Base-by-base conservation (phyloP, 2,888 invertebrate species). In the Venusia cambrica region DNA sequence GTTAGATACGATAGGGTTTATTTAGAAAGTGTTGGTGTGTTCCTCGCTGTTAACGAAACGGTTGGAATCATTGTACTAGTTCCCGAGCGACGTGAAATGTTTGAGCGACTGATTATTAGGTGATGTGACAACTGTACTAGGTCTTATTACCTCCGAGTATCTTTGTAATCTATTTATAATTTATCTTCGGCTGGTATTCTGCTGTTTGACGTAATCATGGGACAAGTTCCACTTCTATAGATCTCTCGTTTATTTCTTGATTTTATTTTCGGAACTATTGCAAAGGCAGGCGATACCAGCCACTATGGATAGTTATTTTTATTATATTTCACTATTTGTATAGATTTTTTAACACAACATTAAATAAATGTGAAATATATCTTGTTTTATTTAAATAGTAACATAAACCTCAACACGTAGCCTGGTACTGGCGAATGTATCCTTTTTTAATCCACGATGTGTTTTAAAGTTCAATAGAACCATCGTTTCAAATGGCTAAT, bases 131-230 rank as follows among this genome's bases (percentile, higher is more conserved):
- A 70, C 71, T 67, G 74, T 71, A 73, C 68, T 78, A 75, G 78
- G 75, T 84, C 75, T 76, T 79, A 83, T 84, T 85, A 87, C 87
- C 87, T 87, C 87, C 85, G 87, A 85, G 84, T 87, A 85, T 85
- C 85, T 77, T 84, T 84, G 79, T 74, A 80, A 75, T 67, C 48
- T 81, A 77, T 73, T 73, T 74, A 81, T 78, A 80, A 74, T 80
- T 73, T 61, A 54, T 60, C 53, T 54, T 47, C 56, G 56, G 56
- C 68, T 67, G 65, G 62, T 72, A 54, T 68, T 72, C 62, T 72
- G 68, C 67, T 68, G 61, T 41, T 51, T 49, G 53, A 10, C 12
- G 38, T 32, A 42, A 20, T 45, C 21, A 28, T 12, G 9, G 12
- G 25, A 14, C 21, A 7, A 47, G 43, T 38, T 45, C 34, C 45